Conservation (phyloP, 2,797 vertebrate genomes). For the Leptatherina wallacei region DNA sequence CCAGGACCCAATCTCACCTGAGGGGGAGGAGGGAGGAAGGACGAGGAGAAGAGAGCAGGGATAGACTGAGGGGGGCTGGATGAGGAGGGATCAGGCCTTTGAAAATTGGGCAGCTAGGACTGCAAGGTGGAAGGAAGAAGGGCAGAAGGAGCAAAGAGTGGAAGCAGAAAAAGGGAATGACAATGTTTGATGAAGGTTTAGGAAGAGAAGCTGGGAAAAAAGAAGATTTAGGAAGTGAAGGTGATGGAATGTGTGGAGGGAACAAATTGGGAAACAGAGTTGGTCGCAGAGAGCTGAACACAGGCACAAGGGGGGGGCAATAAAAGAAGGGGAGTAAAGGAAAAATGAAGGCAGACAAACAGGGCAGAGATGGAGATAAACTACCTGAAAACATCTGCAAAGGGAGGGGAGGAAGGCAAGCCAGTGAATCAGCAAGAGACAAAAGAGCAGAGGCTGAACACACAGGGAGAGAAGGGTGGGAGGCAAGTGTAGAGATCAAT, state of each 20-base stretch:
- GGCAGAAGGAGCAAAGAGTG: neutral
- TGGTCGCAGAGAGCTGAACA: neutral
- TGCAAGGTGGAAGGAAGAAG: neutral
- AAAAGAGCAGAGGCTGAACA: constrained; percentile 40
- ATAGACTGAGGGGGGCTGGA: neutral
- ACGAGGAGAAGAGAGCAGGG: constrained; percentile 14
- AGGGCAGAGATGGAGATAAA: constrained; percentile 12
- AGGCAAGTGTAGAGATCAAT: constrained; percentile 58
- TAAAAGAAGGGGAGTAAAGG: neutral
- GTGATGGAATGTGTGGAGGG: neutral
- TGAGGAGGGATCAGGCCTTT: neutral
- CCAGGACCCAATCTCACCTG: constrained; percentile 52
- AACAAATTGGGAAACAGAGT: neutral
- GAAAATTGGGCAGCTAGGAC: neutral
- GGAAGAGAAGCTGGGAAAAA: neutral
- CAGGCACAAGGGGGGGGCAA: neutral
- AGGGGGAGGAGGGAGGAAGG: constrained; percentile 30
- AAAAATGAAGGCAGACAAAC: neutral
- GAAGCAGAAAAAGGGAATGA: neutral
- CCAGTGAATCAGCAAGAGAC: constrained; percentile 51
- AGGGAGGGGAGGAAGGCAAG: constrained; percentile 32
- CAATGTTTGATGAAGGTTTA: neutral
- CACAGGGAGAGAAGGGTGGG: constrained; percentile 40
- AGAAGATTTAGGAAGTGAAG: neutral
- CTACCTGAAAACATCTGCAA: constrained; percentile 31